Conservation (phyloP, 2,113 vertebrate genomes). For the Melanotaenia duboulayi region DNA sequence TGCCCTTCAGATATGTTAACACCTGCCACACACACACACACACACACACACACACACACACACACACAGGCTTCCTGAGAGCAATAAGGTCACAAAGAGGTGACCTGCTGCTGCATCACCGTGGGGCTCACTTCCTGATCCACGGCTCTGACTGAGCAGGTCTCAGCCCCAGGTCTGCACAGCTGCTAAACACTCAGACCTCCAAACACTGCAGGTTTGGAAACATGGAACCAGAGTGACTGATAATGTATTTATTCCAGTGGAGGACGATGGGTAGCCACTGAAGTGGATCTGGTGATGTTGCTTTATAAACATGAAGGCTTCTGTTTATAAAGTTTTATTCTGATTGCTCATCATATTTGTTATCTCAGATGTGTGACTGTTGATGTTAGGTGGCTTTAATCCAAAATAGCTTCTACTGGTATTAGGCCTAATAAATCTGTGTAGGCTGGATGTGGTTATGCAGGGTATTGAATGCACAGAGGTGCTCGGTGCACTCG, state of each 20-base stretch:
- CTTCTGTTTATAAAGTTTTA: not conserved
- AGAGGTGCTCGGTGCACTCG: conserved; percentile 1
- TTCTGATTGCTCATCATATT: not conserved
- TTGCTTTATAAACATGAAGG: too few relatives aligned
- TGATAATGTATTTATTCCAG: conserved; percentile 20
- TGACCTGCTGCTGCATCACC: conserved; percentile 72
- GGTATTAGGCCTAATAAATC: conserved; percentile 60
- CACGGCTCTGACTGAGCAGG: conserved; percentile 44
- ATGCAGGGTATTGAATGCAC: conserved; percentile 29
- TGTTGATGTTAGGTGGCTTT: conserved; percentile 45
- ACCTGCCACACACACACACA: conserved; percentile 33
- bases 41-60: conserved; percentile 24
- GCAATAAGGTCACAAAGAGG: conserved; percentile 68
- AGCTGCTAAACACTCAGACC: conserved; percentile 24
- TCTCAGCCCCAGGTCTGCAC: conserved; percentile 18
- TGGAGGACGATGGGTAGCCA: not conserved
- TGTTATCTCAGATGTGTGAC: conserved; percentile 27
- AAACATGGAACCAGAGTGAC: conserved; percentile 4
- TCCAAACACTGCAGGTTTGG: not conserved
- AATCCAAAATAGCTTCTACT: conserved; percentile 61
- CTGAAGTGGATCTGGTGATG: not conserved
- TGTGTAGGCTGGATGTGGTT: conserved; percentile 35
- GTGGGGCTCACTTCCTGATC: conserved; percentile 69
- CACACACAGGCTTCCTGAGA: conserved; percentile 38
- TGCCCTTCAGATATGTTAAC: conserved; percentile 29